Conservation (phyloP, 1,140 invertebrate genomes). For the Sipha flava region DNA sequence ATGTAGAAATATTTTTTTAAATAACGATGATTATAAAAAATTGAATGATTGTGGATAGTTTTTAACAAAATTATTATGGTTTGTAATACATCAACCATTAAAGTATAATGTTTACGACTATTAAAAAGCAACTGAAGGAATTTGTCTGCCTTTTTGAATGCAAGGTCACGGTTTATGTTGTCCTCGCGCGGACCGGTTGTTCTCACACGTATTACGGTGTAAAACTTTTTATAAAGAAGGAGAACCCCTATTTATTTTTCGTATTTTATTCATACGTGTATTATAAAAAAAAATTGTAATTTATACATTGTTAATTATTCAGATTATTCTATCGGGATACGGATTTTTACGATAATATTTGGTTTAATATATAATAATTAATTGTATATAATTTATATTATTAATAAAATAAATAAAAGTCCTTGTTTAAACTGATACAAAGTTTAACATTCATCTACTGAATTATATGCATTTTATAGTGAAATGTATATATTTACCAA, state of each 20-base stretch:
- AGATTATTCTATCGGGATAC: too few relatives aligned
- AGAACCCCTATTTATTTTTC: not conserved
- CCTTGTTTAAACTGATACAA: too few relatives aligned
- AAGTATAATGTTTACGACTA: not conserved
- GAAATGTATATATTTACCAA: too few relatives aligned
- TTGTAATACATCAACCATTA: not conserved
- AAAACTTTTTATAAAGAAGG: not conserved
- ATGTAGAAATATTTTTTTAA: not conserved
- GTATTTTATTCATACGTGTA: not conserved
- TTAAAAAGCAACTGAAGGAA: not conserved
- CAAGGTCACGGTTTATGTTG: conserved; percentile 2
- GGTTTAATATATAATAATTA: too few relatives aligned
- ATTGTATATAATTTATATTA: too few relatives aligned
- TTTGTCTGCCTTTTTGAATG: not conserved
- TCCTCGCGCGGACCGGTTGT: conserved; percentile 21
- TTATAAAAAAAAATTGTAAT: too few relatives aligned
- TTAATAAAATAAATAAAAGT: too few relatives aligned
- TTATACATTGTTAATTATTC: too few relatives aligned
- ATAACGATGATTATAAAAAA: not conserved
- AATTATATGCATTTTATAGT: too few relatives aligned
- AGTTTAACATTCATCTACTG: too few relatives aligned
- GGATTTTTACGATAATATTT: too few relatives aligned
- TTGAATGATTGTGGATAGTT: not conserved
- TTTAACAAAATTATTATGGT: not conserved
- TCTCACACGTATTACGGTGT: not conserved